A percentile compares a stretch with the other conserved stretches of the same genome.
These are phyloP conservation scores for Lithobates pipiens DNA, from an alignment of 2,797 vertebrate genomes.

Conservation along the genomic window DNA sequence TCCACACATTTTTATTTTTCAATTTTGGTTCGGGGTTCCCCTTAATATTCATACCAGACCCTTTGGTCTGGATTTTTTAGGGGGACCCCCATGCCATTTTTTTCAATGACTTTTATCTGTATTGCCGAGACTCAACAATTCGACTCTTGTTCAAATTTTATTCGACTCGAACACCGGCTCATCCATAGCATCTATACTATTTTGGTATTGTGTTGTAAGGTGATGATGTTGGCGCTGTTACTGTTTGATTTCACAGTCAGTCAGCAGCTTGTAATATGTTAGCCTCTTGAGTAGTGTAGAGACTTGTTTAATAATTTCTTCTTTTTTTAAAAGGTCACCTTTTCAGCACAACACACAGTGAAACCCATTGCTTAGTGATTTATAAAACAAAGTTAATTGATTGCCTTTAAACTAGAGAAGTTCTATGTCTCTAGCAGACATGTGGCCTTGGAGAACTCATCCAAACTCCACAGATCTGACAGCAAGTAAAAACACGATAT, in stretches of 20 bases:
- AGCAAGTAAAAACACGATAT: not conserved
- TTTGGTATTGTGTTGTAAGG: too few species aligned
- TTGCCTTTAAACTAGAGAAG: not conserved
- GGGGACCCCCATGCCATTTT: too few species aligned
- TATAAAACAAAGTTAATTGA: not conserved
- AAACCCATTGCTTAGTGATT: constrained; percentile 15
- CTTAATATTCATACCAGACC: too few species aligned
- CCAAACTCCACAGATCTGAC: not conserved
- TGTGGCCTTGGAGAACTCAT: not conserved
- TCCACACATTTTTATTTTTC: too few species aligned
- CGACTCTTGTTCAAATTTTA: too few species aligned
- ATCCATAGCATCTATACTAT: too few species aligned
- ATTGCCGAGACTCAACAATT: too few species aligned
- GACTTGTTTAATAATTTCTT: not conserved
- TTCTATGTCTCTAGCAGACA: constrained; percentile 1
- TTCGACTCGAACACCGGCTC: too few species aligned
- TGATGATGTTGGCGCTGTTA: too few species aligned
- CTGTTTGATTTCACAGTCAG: not conserved
- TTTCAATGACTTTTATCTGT: too few species aligned
- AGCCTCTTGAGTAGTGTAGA: not conserved
- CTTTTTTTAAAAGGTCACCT: not conserved
- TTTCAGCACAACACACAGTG: not conserved
- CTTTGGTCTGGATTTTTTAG: too few species aligned
- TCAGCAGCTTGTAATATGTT: not conserved
- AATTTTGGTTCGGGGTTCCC: too few species aligned